Percentiles rank a stretch among this genome's conserved stretches.
Conservation (phyloP, 2,113 vertebrate genomes). For the Neopipo cinnamomea region DNA sequence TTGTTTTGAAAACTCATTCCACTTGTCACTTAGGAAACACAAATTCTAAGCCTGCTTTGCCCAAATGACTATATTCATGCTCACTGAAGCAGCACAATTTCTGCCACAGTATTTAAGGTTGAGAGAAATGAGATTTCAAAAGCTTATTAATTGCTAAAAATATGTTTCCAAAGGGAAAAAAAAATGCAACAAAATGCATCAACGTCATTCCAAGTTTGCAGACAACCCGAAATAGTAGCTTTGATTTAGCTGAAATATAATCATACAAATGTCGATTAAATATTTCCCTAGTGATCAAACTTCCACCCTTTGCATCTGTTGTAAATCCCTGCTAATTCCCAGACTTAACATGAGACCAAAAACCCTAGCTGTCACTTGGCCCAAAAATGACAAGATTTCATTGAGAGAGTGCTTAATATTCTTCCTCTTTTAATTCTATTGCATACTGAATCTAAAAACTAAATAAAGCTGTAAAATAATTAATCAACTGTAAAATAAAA, state of each 20-base stretch:
- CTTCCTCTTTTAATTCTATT: not conserved
- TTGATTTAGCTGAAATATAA: slow-evolving; percentile 12
- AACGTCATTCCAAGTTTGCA: not conserved
- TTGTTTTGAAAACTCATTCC: not conserved
- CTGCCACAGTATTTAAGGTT: not conserved
- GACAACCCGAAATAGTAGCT: not conserved
- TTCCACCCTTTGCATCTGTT: not conserved
- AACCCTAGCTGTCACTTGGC: not conserved
- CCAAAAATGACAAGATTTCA: not conserved
- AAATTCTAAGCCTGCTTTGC: not conserved
- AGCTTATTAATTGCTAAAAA: slow-evolving; percentile 43
- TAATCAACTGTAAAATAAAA: not conserved
- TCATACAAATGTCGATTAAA: slow-evolving; percentile 16
- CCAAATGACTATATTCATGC: not conserved
- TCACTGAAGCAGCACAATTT: slow-evolving; percentile 9
- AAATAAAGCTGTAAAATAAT: not conserved
- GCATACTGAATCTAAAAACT: not conserved
- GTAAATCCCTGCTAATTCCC: not conserved
- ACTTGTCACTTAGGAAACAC: not conserved
- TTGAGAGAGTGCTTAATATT: not conserved
- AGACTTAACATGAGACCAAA: not conserved
- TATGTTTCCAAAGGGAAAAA: slow-evolving; percentile 12
- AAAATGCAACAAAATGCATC: not conserved
- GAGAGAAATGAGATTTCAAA: slow-evolving; percentile 33
- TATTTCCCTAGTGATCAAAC: not conserved